A percentile compares a stretch with the other conserved stretches of the same genome.
Evolutionary conservation across 2,113 vertebrate genomes (phyloP).

Genomic region (Todiramphus saurophagus): DNA sequence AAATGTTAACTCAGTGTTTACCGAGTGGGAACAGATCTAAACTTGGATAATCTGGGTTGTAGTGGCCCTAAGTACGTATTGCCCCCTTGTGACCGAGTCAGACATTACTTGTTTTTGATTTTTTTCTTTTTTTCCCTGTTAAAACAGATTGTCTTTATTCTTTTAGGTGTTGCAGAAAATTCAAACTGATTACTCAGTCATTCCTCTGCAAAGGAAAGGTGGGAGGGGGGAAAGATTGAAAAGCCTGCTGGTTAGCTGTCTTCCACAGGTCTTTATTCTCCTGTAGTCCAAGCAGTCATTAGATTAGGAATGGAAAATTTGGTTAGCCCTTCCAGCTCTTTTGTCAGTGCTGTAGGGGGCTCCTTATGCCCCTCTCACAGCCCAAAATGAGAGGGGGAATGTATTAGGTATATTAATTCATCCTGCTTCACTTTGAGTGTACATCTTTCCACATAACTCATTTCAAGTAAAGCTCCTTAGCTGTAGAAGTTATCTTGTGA

Average conservation of each 20-base stretch:
- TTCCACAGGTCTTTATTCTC: background rate
- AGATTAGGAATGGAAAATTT: background rate
- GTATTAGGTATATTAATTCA: background rate
- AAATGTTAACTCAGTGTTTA: background rate
- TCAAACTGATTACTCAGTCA: background rate
- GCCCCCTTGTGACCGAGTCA: conserved; percentile 22
- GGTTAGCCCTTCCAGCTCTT: background rate
- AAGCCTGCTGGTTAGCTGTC: accelerated
- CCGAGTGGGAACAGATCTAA: background rate
- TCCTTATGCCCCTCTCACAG: accelerated
- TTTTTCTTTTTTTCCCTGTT: accelerated
- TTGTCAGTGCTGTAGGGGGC: background rate
- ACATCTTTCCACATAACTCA: background rate
- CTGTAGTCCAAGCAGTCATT: background rate
- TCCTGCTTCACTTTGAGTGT: background rate
- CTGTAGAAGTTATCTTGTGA: background rate
- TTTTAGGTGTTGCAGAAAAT: background rate
- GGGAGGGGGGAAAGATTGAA: background rate
- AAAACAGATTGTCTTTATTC: background rate
- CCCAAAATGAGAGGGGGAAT: background rate
- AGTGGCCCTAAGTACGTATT: background rate
- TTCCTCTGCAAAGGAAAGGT: background rate
- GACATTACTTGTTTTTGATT: background rate
- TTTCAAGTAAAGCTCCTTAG: background rate
- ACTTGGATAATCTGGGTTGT: background rate